These are phyloP conservation scores for Callaeas wilsoni DNA, from an alignment of 2,113 vertebrate genomes.

Conservation along the genomic window DNA sequence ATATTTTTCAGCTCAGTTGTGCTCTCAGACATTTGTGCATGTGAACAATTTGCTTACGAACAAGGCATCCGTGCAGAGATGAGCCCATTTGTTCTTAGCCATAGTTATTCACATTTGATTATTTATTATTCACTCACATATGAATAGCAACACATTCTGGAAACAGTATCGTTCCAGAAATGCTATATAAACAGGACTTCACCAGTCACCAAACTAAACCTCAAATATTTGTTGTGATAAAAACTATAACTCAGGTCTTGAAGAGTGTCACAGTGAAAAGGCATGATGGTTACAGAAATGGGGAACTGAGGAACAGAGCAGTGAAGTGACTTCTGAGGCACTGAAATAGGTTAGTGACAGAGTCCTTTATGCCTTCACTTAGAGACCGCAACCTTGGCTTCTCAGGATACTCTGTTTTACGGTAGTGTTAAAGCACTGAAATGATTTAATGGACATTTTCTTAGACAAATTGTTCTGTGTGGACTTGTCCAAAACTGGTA, in stretches of 20 bases:
- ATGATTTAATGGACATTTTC: not conserved
- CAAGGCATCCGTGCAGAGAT: not conserved
- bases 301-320: not conserved
- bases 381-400: not conserved
- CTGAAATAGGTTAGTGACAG: not conserved
- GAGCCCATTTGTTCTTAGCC: not conserved
- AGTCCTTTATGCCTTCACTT: not conserved
- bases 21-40: not conserved
- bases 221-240: not conserved
- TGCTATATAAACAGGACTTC: not conserved
- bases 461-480: not conserved
- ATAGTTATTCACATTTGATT: not conserved
- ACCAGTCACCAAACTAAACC: not conserved
- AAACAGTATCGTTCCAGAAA: not conserved
- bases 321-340: not conserved
- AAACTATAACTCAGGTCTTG: not conserved
- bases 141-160: not conserved
- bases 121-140: not conserved
- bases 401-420: not conserved
- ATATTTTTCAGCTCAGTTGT: constrained; percentile 34
- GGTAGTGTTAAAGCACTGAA: not conserved
- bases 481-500: not conserved
- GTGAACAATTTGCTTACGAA: not conserved
- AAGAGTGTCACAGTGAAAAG: not conserved
- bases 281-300: not conserved